Percentiles rank a stretch among this genome's conserved stretches.
These are phyloP conservation scores for Muntiacus reevesi DNA, from an alignment of 2,113 vertebrate genomes.

Conservation along the genomic window DNA sequence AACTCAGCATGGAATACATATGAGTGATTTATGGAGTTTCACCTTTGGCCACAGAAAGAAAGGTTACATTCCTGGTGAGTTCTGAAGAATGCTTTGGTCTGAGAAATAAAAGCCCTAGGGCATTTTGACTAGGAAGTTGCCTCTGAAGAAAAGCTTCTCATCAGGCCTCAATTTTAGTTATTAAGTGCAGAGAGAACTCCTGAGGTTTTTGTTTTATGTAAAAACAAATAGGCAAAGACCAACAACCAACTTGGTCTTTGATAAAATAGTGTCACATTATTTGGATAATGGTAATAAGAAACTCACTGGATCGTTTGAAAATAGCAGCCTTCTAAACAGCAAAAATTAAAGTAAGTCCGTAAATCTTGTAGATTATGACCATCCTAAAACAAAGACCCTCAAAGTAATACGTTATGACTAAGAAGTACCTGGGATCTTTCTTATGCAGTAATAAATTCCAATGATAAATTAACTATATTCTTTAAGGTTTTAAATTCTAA, in stretches of 20 bases:
- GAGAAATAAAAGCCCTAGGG: background rate
- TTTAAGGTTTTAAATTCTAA: background rate
- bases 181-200: background rate
- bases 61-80: background rate
- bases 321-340: background rate
- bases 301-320: background rate
- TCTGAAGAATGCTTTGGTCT: background rate
- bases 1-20: background rate
- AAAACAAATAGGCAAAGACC: background rate
- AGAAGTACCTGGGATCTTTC: background rate
- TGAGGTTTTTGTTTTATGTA: background rate
- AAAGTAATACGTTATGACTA: background rate
- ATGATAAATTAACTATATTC: background rate
- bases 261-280: background rate
- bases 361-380: background rate
- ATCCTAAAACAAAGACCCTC: background rate
- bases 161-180: background rate
- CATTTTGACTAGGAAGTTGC: background rate
- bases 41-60: background rate
- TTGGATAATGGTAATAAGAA: background rate
- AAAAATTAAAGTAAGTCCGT: background rate
- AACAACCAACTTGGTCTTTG: background rate
- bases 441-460: background rate
- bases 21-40: background rate
- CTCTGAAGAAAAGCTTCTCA: background rate